phyloP scores from a whole-genome alignment of 2,797 vertebrate genomes.

The Sylvia borin region DNA sequence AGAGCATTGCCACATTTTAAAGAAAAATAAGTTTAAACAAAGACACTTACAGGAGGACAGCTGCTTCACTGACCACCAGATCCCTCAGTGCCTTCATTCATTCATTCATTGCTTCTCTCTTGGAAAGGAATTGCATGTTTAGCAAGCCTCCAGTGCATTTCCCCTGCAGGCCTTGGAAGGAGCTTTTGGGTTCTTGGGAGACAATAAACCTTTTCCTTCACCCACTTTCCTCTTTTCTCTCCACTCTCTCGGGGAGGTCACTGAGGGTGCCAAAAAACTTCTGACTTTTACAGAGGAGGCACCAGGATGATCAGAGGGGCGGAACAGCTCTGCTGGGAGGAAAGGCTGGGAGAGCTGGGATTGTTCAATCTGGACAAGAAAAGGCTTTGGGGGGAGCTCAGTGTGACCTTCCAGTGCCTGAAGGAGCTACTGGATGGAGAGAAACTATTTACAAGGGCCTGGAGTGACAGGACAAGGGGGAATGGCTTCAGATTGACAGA shows the following conservation, averaged over 20 bases:
- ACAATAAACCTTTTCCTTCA: background rate
- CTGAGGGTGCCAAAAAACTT: background rate
- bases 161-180: background rate
- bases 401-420: accelerated
- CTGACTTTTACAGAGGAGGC: background rate
- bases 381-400: background rate
- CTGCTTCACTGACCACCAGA: background rate
- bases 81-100: background rate
- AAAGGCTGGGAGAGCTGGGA: background rate
- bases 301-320: background rate
- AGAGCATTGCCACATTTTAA: background rate
- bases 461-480: background rate
- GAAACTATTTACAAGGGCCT: background rate
- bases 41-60: background rate
- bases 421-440: background rate
- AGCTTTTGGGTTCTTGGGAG: background rate
- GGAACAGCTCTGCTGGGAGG: background rate
- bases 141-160: background rate
- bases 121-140: background rate
- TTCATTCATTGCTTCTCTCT: background rate
- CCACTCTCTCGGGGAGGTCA: background rate
- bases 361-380: background rate
- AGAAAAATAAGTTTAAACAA: background rate
- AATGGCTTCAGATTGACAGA: background rate
- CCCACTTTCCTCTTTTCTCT: background rate